Percentiles rank a stretch among this genome's conserved stretches.
phyloP scores from a whole-genome alignment of 2,888 invertebrate species.

The Cosmia trapezina region DNA sequence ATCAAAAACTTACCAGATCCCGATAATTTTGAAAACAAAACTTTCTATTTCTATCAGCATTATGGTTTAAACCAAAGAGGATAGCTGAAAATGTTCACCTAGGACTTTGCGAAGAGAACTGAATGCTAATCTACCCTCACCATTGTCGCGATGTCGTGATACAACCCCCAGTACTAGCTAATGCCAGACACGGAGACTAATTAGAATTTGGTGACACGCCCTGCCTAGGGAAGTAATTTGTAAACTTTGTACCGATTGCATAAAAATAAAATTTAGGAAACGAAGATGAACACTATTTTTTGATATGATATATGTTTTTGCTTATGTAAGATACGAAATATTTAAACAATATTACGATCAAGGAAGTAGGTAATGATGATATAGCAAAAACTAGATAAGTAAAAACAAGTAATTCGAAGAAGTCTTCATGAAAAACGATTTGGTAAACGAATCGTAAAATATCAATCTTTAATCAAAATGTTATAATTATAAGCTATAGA shows the following conservation, averaged over 20 bases:
- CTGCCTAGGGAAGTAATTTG: conserved; percentile 76
- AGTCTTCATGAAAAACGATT: conserved; percentile 3
- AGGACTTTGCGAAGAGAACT: conserved; percentile 27
- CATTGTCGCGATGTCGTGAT: conserved; percentile 73
- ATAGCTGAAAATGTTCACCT: conserved; percentile 11
- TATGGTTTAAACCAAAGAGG: conserved; percentile 1
- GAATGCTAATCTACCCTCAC: conserved; percentile 46
- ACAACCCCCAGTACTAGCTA: conserved; percentile 81
- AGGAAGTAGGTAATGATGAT: neutral
- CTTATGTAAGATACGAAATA: neutral
- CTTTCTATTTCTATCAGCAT: neutral
- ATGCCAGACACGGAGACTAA: conserved; percentile 88
- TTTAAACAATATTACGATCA: neutral
- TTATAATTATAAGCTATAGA: neutral
- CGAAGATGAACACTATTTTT: neutral
- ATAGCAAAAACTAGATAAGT: conserved; percentile 8
- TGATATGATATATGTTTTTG: neutral
- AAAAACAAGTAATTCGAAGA: neutral
- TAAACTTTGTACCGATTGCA: conserved; percentile 79
- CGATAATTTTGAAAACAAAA: neutral
- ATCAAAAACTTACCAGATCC: conserved; percentile 15
- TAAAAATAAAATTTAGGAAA: neutral
- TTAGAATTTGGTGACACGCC: conserved; percentile 89
- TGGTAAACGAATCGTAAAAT: conserved; percentile 8
- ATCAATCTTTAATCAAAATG: neutral